Evolutionary conservation across 2,888 invertebrate genomes (phyloP).

Genomic region (Trichogramma evanescens): DNA sequence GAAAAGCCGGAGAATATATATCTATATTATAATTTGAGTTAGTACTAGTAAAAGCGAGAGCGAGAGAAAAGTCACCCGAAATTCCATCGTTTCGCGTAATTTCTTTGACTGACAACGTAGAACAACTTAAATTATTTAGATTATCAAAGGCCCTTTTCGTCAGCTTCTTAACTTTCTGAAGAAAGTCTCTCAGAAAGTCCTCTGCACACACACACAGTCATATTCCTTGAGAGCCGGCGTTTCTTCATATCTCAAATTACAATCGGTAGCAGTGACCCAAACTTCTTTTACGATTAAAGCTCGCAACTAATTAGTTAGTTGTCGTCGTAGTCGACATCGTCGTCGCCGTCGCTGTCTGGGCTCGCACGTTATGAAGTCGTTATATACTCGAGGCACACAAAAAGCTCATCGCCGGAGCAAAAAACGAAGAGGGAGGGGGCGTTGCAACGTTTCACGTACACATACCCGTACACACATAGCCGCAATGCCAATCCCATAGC

Average conservation of each 20-base stretch:
- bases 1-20: too few species aligned
- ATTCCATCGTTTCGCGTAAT: not conserved
- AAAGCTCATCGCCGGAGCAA: not conserved
- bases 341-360: not conserved
- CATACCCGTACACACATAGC: too few species aligned
- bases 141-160: conserved; percentile 7
- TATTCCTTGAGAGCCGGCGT: not conserved
- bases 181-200: not conserved
- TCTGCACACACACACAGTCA: not conserved
- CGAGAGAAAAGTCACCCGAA: not conserved
- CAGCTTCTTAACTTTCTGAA: too few species aligned
- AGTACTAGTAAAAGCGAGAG: not conserved
- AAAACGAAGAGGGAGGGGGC: not conserved
- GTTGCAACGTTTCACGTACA: not conserved
- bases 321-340: conserved; percentile 1
- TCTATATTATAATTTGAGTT: too few species aligned
- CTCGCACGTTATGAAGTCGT: not conserved
- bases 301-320: conserved; percentile 15
- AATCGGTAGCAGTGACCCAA: conserved; percentile 15
- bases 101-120: not conserved
- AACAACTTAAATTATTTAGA: conserved; percentile 17
- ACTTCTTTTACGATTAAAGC: conserved; percentile 18
- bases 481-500: too few species aligned
- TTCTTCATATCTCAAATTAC: conserved; percentile 15
- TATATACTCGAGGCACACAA: too few species aligned